phyloP scores from a whole-genome alignment of 2,888 invertebrate species.

The Cordilura impudica region DNA sequence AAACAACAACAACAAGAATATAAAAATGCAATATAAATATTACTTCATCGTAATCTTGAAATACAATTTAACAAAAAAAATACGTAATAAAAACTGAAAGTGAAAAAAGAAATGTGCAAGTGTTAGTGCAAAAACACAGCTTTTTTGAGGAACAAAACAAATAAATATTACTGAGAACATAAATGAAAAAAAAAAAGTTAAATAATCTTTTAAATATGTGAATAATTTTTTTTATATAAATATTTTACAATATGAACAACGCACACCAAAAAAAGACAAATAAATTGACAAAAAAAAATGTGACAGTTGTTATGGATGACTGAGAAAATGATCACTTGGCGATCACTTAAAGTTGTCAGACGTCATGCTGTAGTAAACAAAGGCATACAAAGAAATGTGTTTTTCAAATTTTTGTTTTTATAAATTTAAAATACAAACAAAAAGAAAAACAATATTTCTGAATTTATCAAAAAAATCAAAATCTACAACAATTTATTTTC shows the following conservation, averaged over 20 bases:
- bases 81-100: neutral
- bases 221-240: neutral
- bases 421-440: too few relatives aligned
- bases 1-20: neutral
- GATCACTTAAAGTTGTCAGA: slow-evolving; percentile 10
- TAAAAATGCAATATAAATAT: neutral
- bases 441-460: too few relatives aligned
- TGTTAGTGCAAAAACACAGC: neutral
- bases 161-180: neutral
- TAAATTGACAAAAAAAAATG: neutral
- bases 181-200: neutral
- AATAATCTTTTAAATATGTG: neutral
- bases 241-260: neutral
- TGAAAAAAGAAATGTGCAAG: neutral
- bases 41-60: neutral
- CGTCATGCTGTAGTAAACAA: neutral
- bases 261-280: neutral
- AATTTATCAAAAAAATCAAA: too few relatives aligned
- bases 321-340: slow-evolving; percentile 1
- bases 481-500: too few relatives aligned
- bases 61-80: neutral
- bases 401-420: too few relatives aligned
- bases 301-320: neutral
- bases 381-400: too few relatives aligned
- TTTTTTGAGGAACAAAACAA: neutral